Base-by-base conservation (phyloP, 2,797 vertebrate species). In the Rallus crepitans region DNA sequence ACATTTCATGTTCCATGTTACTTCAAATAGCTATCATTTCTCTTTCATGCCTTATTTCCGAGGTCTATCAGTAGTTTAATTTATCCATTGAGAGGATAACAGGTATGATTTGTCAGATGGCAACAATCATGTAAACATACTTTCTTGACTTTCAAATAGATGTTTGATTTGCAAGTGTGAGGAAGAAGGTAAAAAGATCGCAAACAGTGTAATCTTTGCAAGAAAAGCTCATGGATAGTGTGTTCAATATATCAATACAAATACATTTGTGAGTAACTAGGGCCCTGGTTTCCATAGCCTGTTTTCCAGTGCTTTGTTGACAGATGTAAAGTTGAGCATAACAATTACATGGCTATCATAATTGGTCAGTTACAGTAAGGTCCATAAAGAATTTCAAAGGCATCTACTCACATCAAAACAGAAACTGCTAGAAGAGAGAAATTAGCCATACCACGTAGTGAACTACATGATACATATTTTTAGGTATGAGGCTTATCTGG, bases 201-300 rank as follows among this genome's bases (percentile, higher is more conserved):
- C 48, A 69, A 82, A 72, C 24, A 37, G 14, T 28, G 23, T 78
- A 77, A 95, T 92, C 61, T 40, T 68, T 91, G 47, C 56, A 86
- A 80, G 9, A 6, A 78, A 16, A 57, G 33, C 40, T 90, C 56
- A 59, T 12, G 17, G 92, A 42, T 20, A 68, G 53, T 53, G 30
- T 3, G 5, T 68, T 94, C 90, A 78, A 87, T 94, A 92, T 93
- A 85, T 85, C 71, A 55, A 89, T 94, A 82, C 15, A 69, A 87
- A 92, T 56, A 68, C 30, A 75, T 82, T 69, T 86, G 40, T 68
- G 40, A 81, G 56, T 93, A 95, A 93, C 88, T 93, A 87, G 87
- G 61, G 78, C 85, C 33, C 48, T 40, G 23, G 50, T 91, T 82
- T 94, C 45, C 45, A 89, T 55, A 63, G 25, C 39, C n/a, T 70